Evolutionary conservation across 92 coral and sea anemone genomes (phyloP), one percentile per base, ranked within the genome.

Genomic region (Umimayanthus chanpuru): DNA sequence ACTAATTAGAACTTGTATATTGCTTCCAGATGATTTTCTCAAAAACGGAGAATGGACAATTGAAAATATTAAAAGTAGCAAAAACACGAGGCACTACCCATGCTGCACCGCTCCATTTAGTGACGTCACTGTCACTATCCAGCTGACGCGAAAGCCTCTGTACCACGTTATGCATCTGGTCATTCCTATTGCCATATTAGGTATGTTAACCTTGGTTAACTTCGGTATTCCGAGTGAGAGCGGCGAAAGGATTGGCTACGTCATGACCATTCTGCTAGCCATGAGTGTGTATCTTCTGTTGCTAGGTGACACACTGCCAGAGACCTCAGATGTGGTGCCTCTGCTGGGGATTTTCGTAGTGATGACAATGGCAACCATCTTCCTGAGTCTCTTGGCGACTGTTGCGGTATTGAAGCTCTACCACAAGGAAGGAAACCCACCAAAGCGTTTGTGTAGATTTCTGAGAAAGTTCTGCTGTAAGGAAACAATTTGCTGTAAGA

Each of bases 21-120:
- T 15, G n/a, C 43, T 53, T 58, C 9, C 82, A 94, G 97, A 82
- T 23, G 88, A 82, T 50, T 92, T 81, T 67, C 53, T 89, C 9
- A 88, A 55, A 25, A 94, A 94, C 71, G 98, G 98, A 4, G 98
- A 96, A 30, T 96, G 98, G 98, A 72, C 81, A 32, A 43, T 96
- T 26, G 88, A 77, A 9, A 39, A 91, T 3, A 88, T 93, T 40
- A 72, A 77, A 56, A 75, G 90, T 47, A 80, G 76, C 9, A 41
- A 81, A 72, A 82, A 70, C 28, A 58, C 78, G 4, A 77, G 81
- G 88, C 6, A 44, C 0, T 94, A 90, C 85, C 89, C 88, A 38
- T 93, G 96, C 79, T 93, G 98, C 50, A 50, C 50, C 12, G 73
- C 89, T 72, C 90, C 88, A 12, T 96, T 90, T 88, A 92, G 94